Evolutionary conservation across 2,888 invertebrate species (phyloP).

Genomic region (Cephus runcator): DNA sequence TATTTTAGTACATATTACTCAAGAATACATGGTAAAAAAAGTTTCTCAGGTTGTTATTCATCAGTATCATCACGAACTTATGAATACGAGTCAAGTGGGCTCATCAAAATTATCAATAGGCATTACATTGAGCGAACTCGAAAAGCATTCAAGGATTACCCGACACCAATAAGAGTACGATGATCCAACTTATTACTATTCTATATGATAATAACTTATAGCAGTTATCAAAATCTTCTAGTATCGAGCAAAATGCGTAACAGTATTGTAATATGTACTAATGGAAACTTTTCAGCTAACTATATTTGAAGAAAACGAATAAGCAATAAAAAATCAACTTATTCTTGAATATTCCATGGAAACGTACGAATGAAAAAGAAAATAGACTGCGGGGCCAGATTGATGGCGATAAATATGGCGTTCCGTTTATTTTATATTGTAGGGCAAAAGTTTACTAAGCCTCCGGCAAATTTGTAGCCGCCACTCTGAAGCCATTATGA

Average conservation of each 20-base stretch:
- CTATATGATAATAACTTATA: not conserved
- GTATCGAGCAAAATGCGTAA: not conserved
- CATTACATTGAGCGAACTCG: slow-evolving; percentile 44
- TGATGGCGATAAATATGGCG: not conserved
- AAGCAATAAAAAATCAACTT: not conserved
- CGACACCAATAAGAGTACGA: slow-evolving; percentile 7
- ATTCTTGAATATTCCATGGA: not conserved
- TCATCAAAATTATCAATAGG: slow-evolving; percentile 13
- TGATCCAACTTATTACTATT: not conserved
- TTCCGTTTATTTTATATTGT: not conserved
- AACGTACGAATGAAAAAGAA: not conserved
- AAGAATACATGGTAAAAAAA: not conserved
- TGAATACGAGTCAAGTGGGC: slow-evolving; percentile 52
- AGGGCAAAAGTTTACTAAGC: slow-evolving; percentile 30
- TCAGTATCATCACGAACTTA: not conserved
- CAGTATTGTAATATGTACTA: not conserved
- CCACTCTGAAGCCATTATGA: slow-evolving; percentile 74
- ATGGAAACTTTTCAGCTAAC: not conserved
- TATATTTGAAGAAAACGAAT: not conserved
- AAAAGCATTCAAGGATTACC: slow-evolving; percentile 42
- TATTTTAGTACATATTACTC: not conserved
- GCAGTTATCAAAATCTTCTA: not conserved
- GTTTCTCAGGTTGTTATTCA: not conserved
- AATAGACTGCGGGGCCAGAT: not conserved
- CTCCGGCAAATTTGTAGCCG: slow-evolving; percentile 74